Percentiles rank a stretch among this genome's conserved stretches.
phyloP scores from a whole-genome alignment of 2,797 vertebrate species.

The Nothura maculosa region DNA sequence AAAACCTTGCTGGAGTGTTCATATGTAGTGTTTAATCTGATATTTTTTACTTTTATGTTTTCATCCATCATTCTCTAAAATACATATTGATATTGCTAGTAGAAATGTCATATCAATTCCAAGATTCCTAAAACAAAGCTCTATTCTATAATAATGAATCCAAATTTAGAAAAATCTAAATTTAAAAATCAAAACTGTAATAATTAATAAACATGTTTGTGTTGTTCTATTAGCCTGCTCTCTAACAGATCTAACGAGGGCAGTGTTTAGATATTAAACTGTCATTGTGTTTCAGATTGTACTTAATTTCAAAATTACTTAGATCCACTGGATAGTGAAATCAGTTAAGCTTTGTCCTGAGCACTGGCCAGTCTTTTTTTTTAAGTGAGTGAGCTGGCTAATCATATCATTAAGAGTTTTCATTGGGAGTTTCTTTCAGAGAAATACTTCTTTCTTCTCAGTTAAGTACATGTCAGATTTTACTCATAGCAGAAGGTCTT shows the following conservation, averaged over 20 bases:
- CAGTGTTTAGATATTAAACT: not conserved
- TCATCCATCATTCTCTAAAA: not conserved
- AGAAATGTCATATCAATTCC: not conserved
- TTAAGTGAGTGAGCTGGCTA: not conserved
- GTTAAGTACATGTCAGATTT: not conserved
- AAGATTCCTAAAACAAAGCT: not conserved
- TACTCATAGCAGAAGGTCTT: not conserved
- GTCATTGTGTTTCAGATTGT: not conserved
- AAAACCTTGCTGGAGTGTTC: not conserved
- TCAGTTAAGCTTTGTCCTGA: not conserved
- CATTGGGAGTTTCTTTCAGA: not conserved
- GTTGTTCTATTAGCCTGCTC: not conserved
- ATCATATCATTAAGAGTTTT: not conserved
- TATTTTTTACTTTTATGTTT: not conserved
- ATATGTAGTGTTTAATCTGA: not conserved
- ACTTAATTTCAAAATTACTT: not conserved
- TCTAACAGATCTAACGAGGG: not conserved
- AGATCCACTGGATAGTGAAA: not conserved
- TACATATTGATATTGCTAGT: not conserved
- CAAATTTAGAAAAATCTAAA: not conserved
- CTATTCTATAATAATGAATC: not conserved
- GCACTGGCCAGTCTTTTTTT: not conserved
- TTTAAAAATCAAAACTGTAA: not conserved
- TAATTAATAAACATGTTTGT: not conserved
- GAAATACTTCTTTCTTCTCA: not conserved